Percentiles rank a stretch among this genome's conserved stretches.
Evolutionary conservation across 2,888 invertebrate species (phyloP).

Genomic region (Cantharis lateralis): DNA sequence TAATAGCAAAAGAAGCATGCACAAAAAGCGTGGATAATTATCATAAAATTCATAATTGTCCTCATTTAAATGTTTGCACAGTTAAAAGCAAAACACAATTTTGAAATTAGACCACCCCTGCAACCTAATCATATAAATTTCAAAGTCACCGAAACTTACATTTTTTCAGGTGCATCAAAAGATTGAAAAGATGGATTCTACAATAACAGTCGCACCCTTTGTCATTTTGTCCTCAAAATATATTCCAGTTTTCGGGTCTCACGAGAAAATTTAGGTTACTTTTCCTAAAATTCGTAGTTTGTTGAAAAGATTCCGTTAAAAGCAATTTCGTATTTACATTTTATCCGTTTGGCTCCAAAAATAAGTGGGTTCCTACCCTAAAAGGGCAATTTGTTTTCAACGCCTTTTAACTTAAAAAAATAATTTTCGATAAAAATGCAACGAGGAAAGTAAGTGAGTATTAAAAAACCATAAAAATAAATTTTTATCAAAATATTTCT

Average conservation of each 20-base stretch:
- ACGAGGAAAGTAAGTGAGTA: neutral
- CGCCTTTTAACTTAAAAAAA: neutral
- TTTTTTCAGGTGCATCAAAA: neutral
- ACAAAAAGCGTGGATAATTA: neutral
- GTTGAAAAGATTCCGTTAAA: neutral
- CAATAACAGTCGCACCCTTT: neutral
- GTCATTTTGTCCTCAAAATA: neutral
- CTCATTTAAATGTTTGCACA: neutral
- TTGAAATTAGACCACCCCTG: neutral
- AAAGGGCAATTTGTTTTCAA: neutral
- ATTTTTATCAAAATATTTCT: neutral
- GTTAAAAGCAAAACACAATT: neutral
- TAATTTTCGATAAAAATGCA: neutral
- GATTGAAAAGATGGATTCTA: constrained; percentile 1
- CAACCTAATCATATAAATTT: neutral
- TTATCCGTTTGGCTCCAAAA: neutral
- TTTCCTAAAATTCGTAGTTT: neutral
- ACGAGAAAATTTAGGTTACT: neutral
- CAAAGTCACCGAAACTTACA: neutral
- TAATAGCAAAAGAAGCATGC: neutral
- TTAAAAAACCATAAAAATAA: neutral
- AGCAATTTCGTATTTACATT: neutral
- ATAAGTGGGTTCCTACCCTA: neutral
- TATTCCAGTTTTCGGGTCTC: neutral
- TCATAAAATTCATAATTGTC: neutral